A percentile compares a stretch with the other conserved stretches of the same genome.
These are phyloP conservation scores for Myrmecobius fasciatus DNA, from an alignment of 2,113 vertebrate genomes.

Conservation along the genomic window DNA sequence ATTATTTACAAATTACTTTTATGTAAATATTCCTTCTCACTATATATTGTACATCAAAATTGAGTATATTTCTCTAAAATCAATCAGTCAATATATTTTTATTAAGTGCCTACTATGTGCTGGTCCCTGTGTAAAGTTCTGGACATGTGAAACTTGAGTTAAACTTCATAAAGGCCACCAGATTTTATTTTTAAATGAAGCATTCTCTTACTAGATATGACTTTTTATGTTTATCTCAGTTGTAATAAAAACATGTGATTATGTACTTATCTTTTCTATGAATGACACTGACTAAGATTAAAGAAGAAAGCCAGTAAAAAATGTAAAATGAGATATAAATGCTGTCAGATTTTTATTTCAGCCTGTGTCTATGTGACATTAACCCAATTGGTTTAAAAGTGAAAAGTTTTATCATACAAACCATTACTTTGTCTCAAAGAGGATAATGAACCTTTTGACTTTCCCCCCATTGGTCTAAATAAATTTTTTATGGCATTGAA, in stretches of 20 bases:
- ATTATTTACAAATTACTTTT: neutral
- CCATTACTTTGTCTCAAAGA: neutral
- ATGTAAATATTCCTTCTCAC: neutral
- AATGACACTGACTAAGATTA: neutral
- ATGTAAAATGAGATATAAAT: neutral
- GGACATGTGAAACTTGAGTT: neutral
- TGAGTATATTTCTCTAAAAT: neutral
- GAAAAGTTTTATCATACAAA: neutral
- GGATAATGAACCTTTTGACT: neutral
- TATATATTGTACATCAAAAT: neutral
- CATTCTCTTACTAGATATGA: neutral
- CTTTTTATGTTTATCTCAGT: neutral
- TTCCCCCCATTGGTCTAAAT: neutral
- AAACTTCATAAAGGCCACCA: neutral
- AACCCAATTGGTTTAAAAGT: constrained; percentile 15
- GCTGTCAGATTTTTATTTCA: neutral
- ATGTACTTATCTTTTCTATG: neutral
- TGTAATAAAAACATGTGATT: constrained; percentile 6
- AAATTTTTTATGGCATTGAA: neutral
- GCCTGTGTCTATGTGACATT: neutral
- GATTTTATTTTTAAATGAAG: neutral
- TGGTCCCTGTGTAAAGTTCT: neutral
- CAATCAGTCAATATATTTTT: neutral
- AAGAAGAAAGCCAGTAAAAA: neutral
- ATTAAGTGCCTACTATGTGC: neutral